phyloP scores from a whole-genome alignment of 2,113 vertebrate species.

The Ornithorhynchus anatinus region DNA sequence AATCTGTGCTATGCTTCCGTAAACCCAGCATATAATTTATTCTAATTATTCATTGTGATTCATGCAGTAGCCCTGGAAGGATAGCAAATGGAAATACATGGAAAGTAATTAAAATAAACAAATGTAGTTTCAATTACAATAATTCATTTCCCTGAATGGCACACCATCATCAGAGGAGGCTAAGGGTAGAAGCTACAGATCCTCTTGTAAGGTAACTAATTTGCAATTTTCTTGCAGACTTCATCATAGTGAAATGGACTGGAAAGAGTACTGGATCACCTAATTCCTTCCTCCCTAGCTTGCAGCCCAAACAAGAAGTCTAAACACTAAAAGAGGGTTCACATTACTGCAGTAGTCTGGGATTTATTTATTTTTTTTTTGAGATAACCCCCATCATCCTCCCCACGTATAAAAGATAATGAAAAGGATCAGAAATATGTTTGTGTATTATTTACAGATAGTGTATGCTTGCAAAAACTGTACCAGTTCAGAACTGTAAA shows the following conservation, averaged over 20 bases:
- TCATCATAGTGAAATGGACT: neutral
- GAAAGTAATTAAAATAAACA: slow-evolving; percentile 31
- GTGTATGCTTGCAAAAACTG: too few species aligned
- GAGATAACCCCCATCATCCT: too few species aligned
- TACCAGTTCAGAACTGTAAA: too few species aligned
- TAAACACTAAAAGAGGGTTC: neutral
- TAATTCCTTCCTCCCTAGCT: neutral
- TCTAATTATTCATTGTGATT: slow-evolving; percentile 10
- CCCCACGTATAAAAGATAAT: neutral
- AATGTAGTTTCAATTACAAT: slow-evolving; percentile 1
- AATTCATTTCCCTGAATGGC: slow-evolving; percentile 1
- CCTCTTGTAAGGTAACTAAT: neutral
- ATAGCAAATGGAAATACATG: slow-evolving; percentile 13
- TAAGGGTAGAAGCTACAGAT: neutral
- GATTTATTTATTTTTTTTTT: neutral
- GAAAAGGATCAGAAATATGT: neutral
- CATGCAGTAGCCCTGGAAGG: neutral
- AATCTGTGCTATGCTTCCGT: neutral
- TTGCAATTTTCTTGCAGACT: slow-evolving; percentile 8
- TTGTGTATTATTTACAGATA: neutral
- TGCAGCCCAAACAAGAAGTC: slow-evolving; percentile 5
- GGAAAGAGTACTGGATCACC: neutral
- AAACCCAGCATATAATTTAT: neutral
- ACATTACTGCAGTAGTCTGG: too few species aligned
- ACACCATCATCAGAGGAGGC: neutral